A percentile compares a stretch with the other conserved stretches of the same genome.
Evolutionary conservation across 2,113 vertebrate genomes (phyloP).

Genomic region (Leptobrachium leishanense): DNA sequence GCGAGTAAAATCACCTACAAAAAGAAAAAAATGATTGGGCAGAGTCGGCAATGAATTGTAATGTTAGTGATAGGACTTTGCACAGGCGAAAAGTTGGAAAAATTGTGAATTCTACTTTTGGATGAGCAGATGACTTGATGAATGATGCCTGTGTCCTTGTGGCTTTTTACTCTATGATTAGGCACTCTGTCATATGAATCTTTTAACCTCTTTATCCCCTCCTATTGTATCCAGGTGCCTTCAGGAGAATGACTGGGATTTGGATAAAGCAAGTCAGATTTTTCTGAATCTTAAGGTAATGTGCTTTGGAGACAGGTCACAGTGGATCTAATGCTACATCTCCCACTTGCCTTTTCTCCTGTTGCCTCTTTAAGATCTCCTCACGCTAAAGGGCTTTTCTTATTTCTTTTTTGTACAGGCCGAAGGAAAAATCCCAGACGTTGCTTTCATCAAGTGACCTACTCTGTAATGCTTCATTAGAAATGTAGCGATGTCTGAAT

Average conservation of each 20-base stretch:
- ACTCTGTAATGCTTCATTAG: neutral
- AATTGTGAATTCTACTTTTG: too few species aligned
- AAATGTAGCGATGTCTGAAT: too few species aligned
- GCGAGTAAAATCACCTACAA: too few species aligned
- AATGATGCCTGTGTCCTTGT: too few species aligned
- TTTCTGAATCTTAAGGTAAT: constrained; percentile 85
- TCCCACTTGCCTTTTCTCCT: neutral
- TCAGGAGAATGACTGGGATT: constrained; percentile 88
- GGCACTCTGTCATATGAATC: too few species aligned
- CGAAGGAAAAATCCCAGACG: constrained; percentile 82
- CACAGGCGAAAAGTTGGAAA: too few species aligned
- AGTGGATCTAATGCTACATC: neutral
- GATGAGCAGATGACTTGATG: too few species aligned
- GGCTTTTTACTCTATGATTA: too few species aligned
- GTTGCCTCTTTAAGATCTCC: neutral
- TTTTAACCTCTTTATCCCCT: neutral
- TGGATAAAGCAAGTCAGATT: constrained; percentile 72
- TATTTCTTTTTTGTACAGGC: constrained; percentile 57
- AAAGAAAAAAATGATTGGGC: too few species aligned
- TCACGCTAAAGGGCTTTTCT: neutral
- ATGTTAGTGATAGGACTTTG: too few species aligned
- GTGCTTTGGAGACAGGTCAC: neutral
- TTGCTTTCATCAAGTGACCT: constrained; percentile 80
- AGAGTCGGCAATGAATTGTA: too few species aligned
- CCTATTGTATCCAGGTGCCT: constrained; percentile 72